These are phyloP conservation scores for Manis crassicaudata DNA, from an alignment of 2,797 vertebrate genomes.

Conservation along the genomic window DNA sequence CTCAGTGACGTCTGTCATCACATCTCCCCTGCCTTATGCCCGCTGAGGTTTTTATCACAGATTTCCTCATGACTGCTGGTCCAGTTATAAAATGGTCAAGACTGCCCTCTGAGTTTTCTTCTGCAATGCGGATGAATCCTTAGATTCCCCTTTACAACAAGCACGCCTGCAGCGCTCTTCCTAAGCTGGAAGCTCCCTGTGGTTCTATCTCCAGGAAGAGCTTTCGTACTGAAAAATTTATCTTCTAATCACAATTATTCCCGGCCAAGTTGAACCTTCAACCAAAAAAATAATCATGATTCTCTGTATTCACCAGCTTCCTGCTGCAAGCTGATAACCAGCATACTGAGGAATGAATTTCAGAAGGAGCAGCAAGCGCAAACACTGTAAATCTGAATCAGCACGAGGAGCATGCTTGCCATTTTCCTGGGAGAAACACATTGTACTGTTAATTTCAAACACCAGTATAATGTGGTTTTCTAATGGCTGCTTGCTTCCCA, in stretches of 20 bases:
- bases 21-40: not conserved
- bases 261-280: not conserved
- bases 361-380: not conserved
- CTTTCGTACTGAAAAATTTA: not conserved
- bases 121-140: not conserved
- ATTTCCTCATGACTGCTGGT: not conserved
- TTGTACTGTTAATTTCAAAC: not conserved
- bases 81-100: not conserved
- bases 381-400: constrained; percentile 40
- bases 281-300: not conserved
- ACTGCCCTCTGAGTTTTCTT: not conserved
- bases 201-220: not conserved
- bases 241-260: constrained; percentile 10
- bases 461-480: not conserved
- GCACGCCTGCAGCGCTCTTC: not conserved
- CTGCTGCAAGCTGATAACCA: constrained; percentile 55
- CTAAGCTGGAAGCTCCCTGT: too few relatives aligned
- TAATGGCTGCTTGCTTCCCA: not conserved
- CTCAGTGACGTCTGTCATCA: fast-evolving
- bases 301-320: constrained; percentile 13
- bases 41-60: not conserved
- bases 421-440: not conserved
- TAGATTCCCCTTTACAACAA: not conserved
- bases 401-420: not conserved
- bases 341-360: not conserved